Conservation (phyloP, 2,797 vertebrate genomes). For the Catostomus latipinnis region DNA sequence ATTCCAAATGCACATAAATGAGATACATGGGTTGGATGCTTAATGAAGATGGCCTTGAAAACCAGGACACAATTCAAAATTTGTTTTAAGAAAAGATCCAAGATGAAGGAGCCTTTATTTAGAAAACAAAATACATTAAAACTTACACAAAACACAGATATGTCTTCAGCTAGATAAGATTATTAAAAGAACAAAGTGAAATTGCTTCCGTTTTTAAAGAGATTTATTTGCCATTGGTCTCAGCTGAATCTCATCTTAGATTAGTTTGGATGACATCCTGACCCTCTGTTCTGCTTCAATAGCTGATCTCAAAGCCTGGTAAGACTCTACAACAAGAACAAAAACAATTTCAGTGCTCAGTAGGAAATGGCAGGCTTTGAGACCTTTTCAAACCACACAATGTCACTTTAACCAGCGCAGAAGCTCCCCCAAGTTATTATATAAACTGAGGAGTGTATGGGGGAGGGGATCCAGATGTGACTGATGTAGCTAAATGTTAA, state of each 20-base stretch:
- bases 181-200: conserved; percentile 8
- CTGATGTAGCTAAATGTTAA: too few species aligned
- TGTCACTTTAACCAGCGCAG: background rate
- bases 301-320: conserved; percentile 68
- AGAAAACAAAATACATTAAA: conserved; percentile 27
- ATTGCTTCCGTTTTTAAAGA: background rate
- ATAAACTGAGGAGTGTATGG: background rate
- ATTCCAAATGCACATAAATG: background rate
- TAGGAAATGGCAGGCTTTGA: background rate
- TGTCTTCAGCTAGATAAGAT: conserved; percentile 2
- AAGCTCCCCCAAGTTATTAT: background rate
- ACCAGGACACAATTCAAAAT: background rate
- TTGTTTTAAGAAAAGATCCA: conserved; percentile 16
- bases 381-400: background rate
- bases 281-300: conserved; percentile 65
- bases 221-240: background rate
- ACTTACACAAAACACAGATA: conserved; percentile 5
- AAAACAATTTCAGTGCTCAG: conserved; percentile 25
- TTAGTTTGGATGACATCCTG: conserved; percentile 48
- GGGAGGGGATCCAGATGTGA: too few species aligned
- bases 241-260: conserved; percentile 3
- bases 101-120: conserved; percentile 50
- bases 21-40: background rate
- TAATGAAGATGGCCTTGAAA: background rate
- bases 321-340: conserved; percentile 62